phyloP scores from a whole-genome alignment of 2,113 vertebrate genomes.

The Amphiprion percula region DNA sequence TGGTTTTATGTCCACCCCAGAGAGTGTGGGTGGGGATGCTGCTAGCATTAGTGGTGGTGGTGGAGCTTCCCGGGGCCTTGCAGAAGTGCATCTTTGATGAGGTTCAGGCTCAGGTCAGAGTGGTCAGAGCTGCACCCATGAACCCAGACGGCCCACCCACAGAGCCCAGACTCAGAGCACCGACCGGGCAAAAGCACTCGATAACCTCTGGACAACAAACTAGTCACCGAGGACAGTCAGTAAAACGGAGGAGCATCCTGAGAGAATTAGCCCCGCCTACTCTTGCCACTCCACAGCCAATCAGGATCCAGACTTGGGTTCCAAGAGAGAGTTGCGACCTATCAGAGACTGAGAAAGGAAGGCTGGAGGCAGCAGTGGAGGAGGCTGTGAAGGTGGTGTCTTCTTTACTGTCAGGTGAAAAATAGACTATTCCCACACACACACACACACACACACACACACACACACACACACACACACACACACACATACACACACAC shows the following conservation, averaged over 20 bases:
- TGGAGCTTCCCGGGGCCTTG: constrained; percentile 48
- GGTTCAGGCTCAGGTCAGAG: constrained; percentile 71
- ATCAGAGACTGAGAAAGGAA: constrained; percentile 62
- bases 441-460: neutral
- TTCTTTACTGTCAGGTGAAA: constrained; percentile 81
- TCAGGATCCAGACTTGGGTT: constrained; percentile 83
- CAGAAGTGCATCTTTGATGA: constrained; percentile 83
- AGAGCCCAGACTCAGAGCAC: neutral
- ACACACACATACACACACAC: neutral
- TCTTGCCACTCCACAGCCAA: constrained; percentile 69
- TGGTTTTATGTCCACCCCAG: constrained; percentile 23
- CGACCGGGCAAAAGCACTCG: no score
- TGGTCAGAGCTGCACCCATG: constrained; percentile 52
- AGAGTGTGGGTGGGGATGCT: constrained; percentile 46
- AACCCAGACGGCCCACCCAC: neutral
- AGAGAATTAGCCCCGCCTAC: neutral
- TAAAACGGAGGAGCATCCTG: constrained; percentile 30
- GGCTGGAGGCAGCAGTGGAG: constrained; percentile 69
- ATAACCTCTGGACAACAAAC: neutral
- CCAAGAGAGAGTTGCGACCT: constrained; percentile 59
- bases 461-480: neutral
- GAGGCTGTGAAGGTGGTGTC: constrained; percentile 78
- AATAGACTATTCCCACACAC: neutral
- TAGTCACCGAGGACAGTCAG: neutral
- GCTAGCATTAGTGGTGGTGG: constrained; percentile 40